Base-by-base conservation (phyloP, 1,140 invertebrate species). In the Zaprionus vittiger region DNA sequence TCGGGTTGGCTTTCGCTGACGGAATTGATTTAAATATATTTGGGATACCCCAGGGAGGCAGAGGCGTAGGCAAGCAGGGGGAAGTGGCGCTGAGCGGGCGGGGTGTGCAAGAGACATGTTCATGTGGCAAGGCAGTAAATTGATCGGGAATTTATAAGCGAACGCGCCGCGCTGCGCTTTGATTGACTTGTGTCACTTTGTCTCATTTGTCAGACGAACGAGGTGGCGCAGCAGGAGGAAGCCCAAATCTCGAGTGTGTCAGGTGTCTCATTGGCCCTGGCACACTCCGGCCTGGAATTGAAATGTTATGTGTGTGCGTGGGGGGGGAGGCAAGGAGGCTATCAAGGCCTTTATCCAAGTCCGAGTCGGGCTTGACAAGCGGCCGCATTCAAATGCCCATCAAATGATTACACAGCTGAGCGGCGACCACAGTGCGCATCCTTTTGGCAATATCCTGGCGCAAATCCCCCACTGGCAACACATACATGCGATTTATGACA, bases 11-110 rank as follows among this genome's bases (percentile, higher is more conserved):
- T 52, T 65, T 54, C 67, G 74, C 69, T 90, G 85, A 79, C 79
- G 83, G 90, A 91, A 91, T 91, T 91, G 90, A 91, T 91, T 91
- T 91, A 91, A 91, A 91, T 91, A 91, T 81, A 91, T 91, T 91
- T 89, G 57, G 68, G 80, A 44, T 4, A 11, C n/a, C 6, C 73
- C 85, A 77, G 89, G 80, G 87, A 72, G 41, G 76, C 77, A 24
- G 87, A 69, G 73, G 76, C 77, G 20, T 20, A 9, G 9, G 20
- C 11, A 7, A 9, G 17, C 15, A 7, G 17, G 3, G 47, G 17
- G 4, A 52, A 12, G 47, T 22, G 47, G 47, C 22, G 47, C 47
- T 52, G 17, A 12, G 11, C 20, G n/a, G 38, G 38, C 20, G n/a
- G 38, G 38, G 14, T 41, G n/a, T 41, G 38, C 38, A n/a, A 34